A percentile compares a stretch with the other conserved stretches of the same genome.
These are phyloP conservation scores for Phyllotreta striolata DNA, from an alignment of 2,888 invertebrate genomes.

Conservation along the genomic window DNA sequence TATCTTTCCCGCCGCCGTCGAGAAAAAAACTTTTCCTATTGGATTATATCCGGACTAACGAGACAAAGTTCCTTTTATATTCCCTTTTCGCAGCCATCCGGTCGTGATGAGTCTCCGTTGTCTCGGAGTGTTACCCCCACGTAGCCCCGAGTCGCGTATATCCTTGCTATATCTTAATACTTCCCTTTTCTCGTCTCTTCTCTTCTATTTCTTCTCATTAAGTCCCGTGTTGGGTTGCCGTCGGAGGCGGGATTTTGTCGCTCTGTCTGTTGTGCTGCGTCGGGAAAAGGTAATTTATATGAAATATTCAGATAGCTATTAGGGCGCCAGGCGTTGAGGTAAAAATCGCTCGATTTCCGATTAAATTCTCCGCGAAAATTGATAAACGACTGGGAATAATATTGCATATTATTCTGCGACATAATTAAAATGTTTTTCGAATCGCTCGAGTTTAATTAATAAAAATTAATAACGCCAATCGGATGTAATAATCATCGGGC, in stretches of 20 bases:
- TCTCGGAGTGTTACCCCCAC: slow-evolving; percentile 52
- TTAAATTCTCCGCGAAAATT: no score
- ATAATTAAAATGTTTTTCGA: no score
- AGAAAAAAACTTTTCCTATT: slow-evolving; percentile 21
- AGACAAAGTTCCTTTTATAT: slow-evolving; percentile 47
- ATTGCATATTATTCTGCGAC: no score
- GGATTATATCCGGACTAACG: slow-evolving; percentile 38
- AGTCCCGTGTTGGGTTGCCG: slow-evolving; percentile 46
- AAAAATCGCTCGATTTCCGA: slow-evolving; percentile 14
- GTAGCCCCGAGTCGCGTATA: slow-evolving; percentile 53
- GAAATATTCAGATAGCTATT: slow-evolving; percentile 31
- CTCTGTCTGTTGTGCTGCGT: slow-evolving; percentile 15
- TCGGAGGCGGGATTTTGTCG: slow-evolving; percentile 25
- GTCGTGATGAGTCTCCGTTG: slow-evolving; percentile 50
- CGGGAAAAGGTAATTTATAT: slow-evolving; percentile 10
- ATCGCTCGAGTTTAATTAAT: no score
- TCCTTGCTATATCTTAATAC: slow-evolving; percentile 57
- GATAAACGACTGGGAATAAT: no score
- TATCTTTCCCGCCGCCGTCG: slow-evolving; percentile 5
- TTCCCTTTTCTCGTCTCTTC: slow-evolving; percentile 52
- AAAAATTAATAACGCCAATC: no score
- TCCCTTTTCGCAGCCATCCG: slow-evolving; percentile 48
- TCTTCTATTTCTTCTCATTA: slow-evolving; percentile 57
- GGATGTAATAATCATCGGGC: neutral
- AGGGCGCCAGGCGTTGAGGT: slow-evolving; percentile 19